Base-by-base conservation (phyloP, 1,140 invertebrate species). In the Sinella curviseta region DNA sequence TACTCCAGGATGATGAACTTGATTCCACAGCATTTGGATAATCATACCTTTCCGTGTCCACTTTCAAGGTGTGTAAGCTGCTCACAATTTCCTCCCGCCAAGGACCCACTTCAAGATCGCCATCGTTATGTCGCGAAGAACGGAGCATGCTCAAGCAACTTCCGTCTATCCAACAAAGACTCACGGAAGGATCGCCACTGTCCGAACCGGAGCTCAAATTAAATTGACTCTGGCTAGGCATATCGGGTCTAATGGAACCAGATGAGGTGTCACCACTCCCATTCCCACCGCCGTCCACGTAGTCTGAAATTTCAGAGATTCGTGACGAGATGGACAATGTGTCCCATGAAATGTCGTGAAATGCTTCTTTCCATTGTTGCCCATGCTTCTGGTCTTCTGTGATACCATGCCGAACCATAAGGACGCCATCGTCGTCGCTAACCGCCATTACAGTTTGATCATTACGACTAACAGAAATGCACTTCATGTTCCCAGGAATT, bases 391-490 rank as follows among this genome's bases (percentile, higher is more conserved):
- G 82, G 26, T 83, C 82, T 74, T 77, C 74, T 4, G 65, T 80
- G 12, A 83, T 67, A n/a, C 80, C 82, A 48, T 77, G 65, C 28
- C 82, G 34, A 26, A 33, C 60, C 1, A 76, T 74, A 17, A 82
- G 24, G 17, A 74, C 54, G 67, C 77, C 36, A n/a, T 82, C 80
- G 0, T 82, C 82, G 30, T 80, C 78, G 70, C 74, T 73, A 0
- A 83, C 31, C 17, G 77, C 82, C 8, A 83, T 30, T 24, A 83
- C 79, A 36, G 80, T 78, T 89, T 97, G 95, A 89, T 97, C 95
- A 87, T 94, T 94, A 1, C 92, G 89, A 31, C 94, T 93, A 55
- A 97, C 93, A 20, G 94, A 94, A 77, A 97, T 90, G 80, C 92
- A 87, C 33, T 91, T 90, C 90, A 97, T 94, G 86, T 92, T 91